phyloP scores from a whole-genome alignment of 1,140 invertebrate genomes.

The Carcinoscorpius rotundicauda region DNA sequence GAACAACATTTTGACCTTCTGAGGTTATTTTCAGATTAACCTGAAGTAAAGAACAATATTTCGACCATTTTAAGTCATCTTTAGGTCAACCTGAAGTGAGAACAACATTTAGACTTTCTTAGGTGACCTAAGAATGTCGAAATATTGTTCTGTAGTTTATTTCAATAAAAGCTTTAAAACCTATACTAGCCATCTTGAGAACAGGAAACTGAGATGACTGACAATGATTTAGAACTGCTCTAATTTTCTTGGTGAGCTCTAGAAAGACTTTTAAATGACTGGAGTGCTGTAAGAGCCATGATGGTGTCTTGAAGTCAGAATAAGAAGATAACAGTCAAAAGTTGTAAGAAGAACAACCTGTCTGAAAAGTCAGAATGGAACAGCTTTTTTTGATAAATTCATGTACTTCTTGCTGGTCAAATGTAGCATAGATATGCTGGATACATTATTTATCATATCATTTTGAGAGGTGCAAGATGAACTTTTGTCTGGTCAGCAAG shows the following conservation, averaged over 20 bases:
- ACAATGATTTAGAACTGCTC: conserved; percentile 95
- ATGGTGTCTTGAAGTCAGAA: conserved; percentile 44
- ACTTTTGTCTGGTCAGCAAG: conserved; percentile 23
- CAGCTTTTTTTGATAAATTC: conserved; percentile 92
- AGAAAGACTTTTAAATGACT: conserved; percentile 75
- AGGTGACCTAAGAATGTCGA: too few species aligned
- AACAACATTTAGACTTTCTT: too few species aligned
- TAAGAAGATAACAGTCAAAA: background rate
- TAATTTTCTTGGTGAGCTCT: conserved; percentile 85
- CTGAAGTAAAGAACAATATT: too few species aligned
- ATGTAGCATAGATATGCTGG: conserved; percentile 78
- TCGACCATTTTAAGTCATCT: too few species aligned
- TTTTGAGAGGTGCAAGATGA: conserved; percentile 47
- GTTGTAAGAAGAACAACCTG: conserved; percentile 57
- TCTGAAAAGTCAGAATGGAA: conserved; percentile 73
- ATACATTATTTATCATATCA: conserved; percentile 74
- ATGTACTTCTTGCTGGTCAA: conserved; percentile 90
- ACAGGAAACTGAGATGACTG: conserved; percentile 75
- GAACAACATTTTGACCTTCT: too few species aligned
- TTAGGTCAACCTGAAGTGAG: too few species aligned
- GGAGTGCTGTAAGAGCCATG: conserved; percentile 73
- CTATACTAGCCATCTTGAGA: conserved; percentile 20
- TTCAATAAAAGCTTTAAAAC: too few species aligned
- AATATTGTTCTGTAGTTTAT: too few species aligned
- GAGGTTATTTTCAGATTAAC: too few species aligned